These are phyloP conservation scores for Pavo muticus DNA, from an alignment of 2,113 vertebrate species.

Conservation along the genomic window DNA sequence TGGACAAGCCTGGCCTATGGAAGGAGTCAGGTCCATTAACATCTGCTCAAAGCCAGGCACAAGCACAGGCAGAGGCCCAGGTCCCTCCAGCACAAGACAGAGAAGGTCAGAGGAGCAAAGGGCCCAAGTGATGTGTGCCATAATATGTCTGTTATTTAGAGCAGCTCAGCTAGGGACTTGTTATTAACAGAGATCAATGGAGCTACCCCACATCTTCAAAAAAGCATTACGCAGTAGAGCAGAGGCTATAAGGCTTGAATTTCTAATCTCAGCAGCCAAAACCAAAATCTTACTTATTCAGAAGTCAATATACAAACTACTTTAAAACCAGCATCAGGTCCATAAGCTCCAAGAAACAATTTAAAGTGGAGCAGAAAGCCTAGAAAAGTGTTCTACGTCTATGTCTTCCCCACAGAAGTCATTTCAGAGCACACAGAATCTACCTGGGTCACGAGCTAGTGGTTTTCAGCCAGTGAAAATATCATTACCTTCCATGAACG, in stretches of 20 bases:
- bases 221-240: fast-evolving
- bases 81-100: not conserved
- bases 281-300: not conserved
- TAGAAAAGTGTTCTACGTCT: not conserved
- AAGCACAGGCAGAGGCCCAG: not conserved
- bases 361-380: not conserved
- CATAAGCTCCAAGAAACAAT: not conserved
- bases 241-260: not conserved
- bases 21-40: not conserved
- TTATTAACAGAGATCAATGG: not conserved
- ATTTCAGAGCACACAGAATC: not conserved
- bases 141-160: not conserved
- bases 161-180: not conserved
- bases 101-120: not conserved
- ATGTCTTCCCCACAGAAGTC: not conserved
- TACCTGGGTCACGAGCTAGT: not conserved
- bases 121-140: not conserved
- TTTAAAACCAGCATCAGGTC: not conserved
- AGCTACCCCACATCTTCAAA: not conserved
- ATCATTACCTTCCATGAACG: not conserved
- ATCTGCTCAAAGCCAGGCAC: not conserved
- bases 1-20: not conserved
- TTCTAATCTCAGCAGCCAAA: not conserved
- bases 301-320: not conserved
- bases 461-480: not conserved